phyloP scores from a whole-genome alignment of 2,113 vertebrate genomes.

The Festucalex cinctus region DNA sequence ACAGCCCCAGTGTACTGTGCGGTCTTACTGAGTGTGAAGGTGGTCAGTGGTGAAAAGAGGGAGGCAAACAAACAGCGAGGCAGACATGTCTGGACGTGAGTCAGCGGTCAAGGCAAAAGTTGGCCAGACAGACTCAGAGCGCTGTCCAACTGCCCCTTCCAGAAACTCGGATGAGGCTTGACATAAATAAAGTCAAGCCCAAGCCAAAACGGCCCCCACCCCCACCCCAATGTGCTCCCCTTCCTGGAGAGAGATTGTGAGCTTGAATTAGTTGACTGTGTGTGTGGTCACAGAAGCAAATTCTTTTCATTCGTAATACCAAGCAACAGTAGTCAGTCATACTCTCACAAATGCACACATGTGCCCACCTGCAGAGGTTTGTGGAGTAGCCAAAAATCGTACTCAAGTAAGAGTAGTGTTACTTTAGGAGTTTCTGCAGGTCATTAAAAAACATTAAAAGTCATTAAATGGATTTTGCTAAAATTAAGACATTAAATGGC shows the following conservation, averaged over 20 bases:
- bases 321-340: slow-evolving; percentile 47
- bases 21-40: slow-evolving; percentile 31
- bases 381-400: background rate
- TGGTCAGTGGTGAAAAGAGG: slow-evolving; percentile 23
- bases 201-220: background rate
- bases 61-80: slow-evolving; percentile 27
- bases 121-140: slow-evolving; percentile 33
- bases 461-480: no score
- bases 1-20: slow-evolving; percentile 23
- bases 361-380: slow-evolving; percentile 3
- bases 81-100: slow-evolving; percentile 62
- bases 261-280: slow-evolving; percentile 1
- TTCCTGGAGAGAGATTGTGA: slow-evolving; percentile 25
- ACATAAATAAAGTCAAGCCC: slow-evolving; percentile 39
- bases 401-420: background rate
- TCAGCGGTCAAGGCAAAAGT: slow-evolving; percentile 50
- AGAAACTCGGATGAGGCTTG: slow-evolving; percentile 44
- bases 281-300: slow-evolving; percentile 22
- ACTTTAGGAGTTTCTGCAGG: background rate
- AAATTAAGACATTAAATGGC: no score
- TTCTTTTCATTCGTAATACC: slow-evolving; percentile 44
- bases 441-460: no score
- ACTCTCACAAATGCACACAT: slow-evolving; percentile 20
- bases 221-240: background rate
- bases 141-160: slow-evolving; percentile 41